Evolutionary conservation across 2,888 invertebrate genomes (phyloP).

Genomic region (Epinotia ramella): DNA sequence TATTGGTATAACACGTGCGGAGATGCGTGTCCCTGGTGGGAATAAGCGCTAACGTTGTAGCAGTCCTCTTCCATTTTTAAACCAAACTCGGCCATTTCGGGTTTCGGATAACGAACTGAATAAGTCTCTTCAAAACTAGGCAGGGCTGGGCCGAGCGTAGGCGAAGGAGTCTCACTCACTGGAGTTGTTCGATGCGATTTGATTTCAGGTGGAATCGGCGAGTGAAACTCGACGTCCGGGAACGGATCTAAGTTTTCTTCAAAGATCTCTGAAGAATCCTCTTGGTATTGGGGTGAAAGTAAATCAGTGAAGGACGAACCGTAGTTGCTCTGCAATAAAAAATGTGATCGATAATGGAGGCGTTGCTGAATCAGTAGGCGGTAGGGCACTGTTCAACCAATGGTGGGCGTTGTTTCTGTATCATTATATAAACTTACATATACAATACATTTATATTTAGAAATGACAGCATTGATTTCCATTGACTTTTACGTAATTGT

Average conservation of each 20-base stretch:
- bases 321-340: constrained; percentile 89
- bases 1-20: constrained; percentile 86
- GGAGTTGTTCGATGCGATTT: constrained; percentile 77
- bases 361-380: constrained; percentile 76
- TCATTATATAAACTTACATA: constrained; percentile 26
- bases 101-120: constrained; percentile 89
- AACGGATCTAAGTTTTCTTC: constrained; percentile 91
- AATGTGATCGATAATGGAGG: constrained; percentile 75
- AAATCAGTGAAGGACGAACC: constrained; percentile 92
- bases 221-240: constrained; percentile 87
- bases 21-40: constrained; percentile 85
- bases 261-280: constrained; percentile 88
- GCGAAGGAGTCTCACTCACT: constrained; percentile 77
- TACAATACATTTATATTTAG: constrained; percentile 19
- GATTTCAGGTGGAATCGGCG: constrained; percentile 74
- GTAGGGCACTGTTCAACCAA: constrained; percentile 66
- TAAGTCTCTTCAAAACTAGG: constrained; percentile 96
- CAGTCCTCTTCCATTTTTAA: constrained; percentile 96
- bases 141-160: constrained; percentile 86
- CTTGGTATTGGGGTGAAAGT: constrained; percentile 90
- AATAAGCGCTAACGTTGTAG: constrained; percentile 87
- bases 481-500: not conserved
- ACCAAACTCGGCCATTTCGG: constrained; percentile 87
- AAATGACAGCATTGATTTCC: not conserved
- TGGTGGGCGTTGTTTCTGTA: constrained; percentile 60